Evolutionary conservation across 2,113 vertebrate genomes (phyloP), one percentile per base, ranked within the genome.

Genomic region (Myrmecophaga tridactyla): DNA sequence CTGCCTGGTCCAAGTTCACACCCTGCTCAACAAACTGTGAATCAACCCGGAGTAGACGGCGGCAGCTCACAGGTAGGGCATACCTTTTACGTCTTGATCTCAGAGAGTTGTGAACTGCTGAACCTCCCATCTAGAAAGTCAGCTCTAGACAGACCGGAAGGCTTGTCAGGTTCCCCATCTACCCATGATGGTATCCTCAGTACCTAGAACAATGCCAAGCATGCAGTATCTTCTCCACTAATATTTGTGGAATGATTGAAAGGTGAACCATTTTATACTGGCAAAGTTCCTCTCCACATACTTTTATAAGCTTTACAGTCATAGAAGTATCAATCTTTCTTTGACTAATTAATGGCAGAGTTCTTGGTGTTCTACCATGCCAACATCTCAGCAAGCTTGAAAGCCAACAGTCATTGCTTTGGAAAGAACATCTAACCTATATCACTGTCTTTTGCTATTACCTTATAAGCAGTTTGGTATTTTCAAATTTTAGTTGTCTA

Each of bases 1-100:
- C 99, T 15, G 80, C 98, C 43, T 99, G 99, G 99, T 99, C 99
- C 92, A 99, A 98, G 94, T 99, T 99, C 94, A 99, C 99, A 0
- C 97, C 99, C 0, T 99, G 99, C 90, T 97, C 98, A 0, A 69
- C 93, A 4, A 98, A 98, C 87, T 99, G 99, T 95, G 99, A 98
- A 95, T 97, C 98, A 84, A 97, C 94, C 6, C 98, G 97, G n/a
- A 98, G 92, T 4, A 98, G 99, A 80, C 98, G 98, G 46, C 98
- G 99, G 17, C 98, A 98, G 0, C 98, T 99, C 80, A 98, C 99
- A 98, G 99, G 99, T 99, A 98, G 0, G 82, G 7, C 80, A 36
- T 7, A 12, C 56, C 6, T 96, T 77, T 78, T 34, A 6, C 23
- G 14, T 0, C 85, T 29, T 60, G 85, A 4, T 18, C 10, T 78